phyloP scores from a whole-genome alignment of 2,113 vertebrate genomes.

The Cynopterus brachyotis region DNA sequence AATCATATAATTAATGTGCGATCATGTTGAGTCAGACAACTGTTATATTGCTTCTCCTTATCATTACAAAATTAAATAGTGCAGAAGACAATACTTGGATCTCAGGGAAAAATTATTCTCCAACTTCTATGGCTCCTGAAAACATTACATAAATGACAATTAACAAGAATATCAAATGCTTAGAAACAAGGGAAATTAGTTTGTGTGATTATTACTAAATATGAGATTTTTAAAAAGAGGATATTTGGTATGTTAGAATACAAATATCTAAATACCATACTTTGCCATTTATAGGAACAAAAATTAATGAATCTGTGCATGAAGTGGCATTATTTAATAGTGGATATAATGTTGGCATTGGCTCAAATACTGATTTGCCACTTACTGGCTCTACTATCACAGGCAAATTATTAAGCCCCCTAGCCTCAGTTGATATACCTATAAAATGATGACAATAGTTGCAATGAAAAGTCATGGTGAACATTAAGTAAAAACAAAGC shows the following conservation, averaged over 20 bases:
- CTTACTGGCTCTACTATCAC: not conserved
- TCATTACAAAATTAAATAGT: conserved; percentile 19
- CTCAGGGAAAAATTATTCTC: not conserved
- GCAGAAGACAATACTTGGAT: not conserved
- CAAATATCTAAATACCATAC: not conserved
- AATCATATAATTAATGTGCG: conserved; percentile 33
- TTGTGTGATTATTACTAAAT: conserved; percentile 39
- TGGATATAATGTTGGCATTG: not conserved
- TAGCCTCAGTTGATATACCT: not conserved
- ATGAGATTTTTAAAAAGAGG: not conserved
- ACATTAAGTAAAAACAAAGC: not conserved
- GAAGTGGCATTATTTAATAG: not conserved
- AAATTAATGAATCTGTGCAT: not conserved
- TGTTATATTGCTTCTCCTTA: not conserved
- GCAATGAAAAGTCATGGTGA: not conserved
- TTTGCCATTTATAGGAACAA: not conserved
- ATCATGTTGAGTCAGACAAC: conserved; percentile 39
- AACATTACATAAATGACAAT: not conserved
- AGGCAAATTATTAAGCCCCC: not conserved
- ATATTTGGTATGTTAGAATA: not conserved
- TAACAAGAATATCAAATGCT: not conserved
- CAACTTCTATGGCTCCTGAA: not conserved
- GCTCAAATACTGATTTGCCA: not conserved
- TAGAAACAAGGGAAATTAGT: conserved; percentile 23
- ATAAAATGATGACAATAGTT: not conserved